Evolutionary conservation across 1,140 invertebrate genomes (phyloP).

Genomic region (Drosophila gunungcola): DNA sequence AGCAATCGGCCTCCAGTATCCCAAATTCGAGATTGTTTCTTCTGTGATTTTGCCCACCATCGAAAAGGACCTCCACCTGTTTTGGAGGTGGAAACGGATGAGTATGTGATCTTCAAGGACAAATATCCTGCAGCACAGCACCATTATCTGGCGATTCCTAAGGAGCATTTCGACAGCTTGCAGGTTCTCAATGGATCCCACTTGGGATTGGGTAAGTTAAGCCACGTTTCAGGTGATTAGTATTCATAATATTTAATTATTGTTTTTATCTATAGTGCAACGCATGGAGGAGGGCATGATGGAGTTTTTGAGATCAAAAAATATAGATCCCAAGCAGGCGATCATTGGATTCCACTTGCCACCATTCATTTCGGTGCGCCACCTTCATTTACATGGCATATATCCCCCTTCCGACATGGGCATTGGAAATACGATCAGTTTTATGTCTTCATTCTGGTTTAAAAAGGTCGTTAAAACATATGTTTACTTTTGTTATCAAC

Average conservation of each 20-base stretch:
- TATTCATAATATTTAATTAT: not conserved
- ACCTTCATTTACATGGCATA: conserved; percentile 95
- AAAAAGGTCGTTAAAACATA: conserved; percentile 88
- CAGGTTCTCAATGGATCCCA: conserved; percentile 88
- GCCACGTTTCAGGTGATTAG: conserved; percentile 2
- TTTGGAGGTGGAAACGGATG: conserved; percentile 90
- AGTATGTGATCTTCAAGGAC: conserved; percentile 92
- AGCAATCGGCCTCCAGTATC: not conserved
- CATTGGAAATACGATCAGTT: conserved; percentile 89
- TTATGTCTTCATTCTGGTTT: conserved; percentile 93
- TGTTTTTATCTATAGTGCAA: conserved; percentile 29
- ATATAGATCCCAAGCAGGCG: conserved; percentile 86
- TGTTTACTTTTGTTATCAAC: not conserved
- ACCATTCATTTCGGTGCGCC: conserved; percentile 93
- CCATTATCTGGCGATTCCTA: conserved; percentile 93
- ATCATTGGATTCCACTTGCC: conserved; percentile 96
- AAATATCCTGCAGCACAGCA: conserved; percentile 92
- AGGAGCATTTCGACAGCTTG: conserved; percentile 90
- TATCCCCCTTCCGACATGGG: conserved; percentile 91
- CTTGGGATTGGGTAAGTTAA: conserved; percentile 88
- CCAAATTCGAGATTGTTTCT: conserved; percentile 85
- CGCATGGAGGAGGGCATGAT: conserved; percentile 62
- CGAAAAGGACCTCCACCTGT: conserved; percentile 85
- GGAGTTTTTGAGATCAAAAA: conserved; percentile 74
- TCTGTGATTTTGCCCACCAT: conserved; percentile 90